Evolutionary conservation across 1,140 invertebrate species (phyloP), one percentile per base, ranked within the genome.

Genomic region (Portunus trituberculatus): DNA sequence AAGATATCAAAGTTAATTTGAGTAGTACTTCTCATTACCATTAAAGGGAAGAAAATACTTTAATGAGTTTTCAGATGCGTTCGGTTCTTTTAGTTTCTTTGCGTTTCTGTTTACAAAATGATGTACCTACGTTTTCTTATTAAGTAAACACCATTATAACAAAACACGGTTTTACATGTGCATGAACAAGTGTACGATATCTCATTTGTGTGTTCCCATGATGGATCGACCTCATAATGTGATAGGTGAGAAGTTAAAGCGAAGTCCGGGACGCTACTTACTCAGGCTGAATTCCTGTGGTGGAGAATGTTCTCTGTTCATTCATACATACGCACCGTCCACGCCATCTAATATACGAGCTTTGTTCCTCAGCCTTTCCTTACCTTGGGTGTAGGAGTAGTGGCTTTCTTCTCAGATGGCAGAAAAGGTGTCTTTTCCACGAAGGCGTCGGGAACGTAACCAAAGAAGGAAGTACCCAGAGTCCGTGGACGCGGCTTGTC

Each of bases 371-470:
- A 59, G 16, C n/a, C 91, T 67, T 89, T 20, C 93, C 89, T 89
- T 93, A 88, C 82, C 76, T 76, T 83, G 94, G 93, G 46, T 45
- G 91, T 95, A 25, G 31, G 46, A 29, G 91, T 95, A 14, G 31
- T 84, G 76, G 92, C 94, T 0, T 94, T 93, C 76, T 93, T 96
- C 92, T 96, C 96, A 0, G 96, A 96, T 4, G 96, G 96, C 88
- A 96, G 76, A 32, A 96, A 96, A 16, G 96, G 96, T 14, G 96
- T 96, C 90, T 96, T 96, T 94, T 96, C 95, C 14, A 92, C 96
- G 96, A 96, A 97, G 39, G 96, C 96, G 91, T 97, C 97, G 0
- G 96, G 96, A 12, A 97, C 96, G 84, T 96, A 96, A 12, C 97
- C 97, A 94, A 97, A 97, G 83, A 97, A 96, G 31, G 96, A 96